These are phyloP conservation scores for Chiloscyllium plagiosum DNA, from an alignment of 2,113 vertebrate species.

Conservation along the genomic window DNA sequence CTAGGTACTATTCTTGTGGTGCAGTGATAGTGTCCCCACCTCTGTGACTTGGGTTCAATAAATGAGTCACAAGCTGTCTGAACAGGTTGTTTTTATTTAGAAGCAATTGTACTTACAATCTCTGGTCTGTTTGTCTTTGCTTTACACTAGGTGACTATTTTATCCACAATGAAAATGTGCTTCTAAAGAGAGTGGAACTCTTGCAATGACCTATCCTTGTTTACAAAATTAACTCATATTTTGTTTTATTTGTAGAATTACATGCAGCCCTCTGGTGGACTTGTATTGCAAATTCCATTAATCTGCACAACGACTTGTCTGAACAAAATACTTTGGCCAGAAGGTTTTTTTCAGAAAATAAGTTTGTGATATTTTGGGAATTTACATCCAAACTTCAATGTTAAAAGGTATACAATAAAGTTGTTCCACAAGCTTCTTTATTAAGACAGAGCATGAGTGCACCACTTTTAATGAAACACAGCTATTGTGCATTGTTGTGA, in stretches of 20 bases:
- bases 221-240: neutral
- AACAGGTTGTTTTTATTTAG: no score
- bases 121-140: neutral
- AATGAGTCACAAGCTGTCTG: no score
- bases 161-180: neutral
- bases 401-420: neutral
- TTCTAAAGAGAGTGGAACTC: neutral
- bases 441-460: neutral
- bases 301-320: neutral
- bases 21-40: no score
- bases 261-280: conserved; percentile 22
- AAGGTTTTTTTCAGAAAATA: neutral
- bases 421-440: neutral
- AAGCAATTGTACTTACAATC: no score
- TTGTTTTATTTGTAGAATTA: neutral
- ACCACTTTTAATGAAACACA: neutral
- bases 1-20: no score
- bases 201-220: neutral
- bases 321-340: neutral
- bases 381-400: neutral
- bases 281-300: neutral
- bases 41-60: no score
- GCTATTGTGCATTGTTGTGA: neutral
- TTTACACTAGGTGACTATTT: neutral
- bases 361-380: neutral